Percentiles rank a stretch among this genome's conserved stretches.
These are phyloP conservation scores for Ia io DNA, from an alignment of 2,113 vertebrate species.

Conservation along the genomic window DNA sequence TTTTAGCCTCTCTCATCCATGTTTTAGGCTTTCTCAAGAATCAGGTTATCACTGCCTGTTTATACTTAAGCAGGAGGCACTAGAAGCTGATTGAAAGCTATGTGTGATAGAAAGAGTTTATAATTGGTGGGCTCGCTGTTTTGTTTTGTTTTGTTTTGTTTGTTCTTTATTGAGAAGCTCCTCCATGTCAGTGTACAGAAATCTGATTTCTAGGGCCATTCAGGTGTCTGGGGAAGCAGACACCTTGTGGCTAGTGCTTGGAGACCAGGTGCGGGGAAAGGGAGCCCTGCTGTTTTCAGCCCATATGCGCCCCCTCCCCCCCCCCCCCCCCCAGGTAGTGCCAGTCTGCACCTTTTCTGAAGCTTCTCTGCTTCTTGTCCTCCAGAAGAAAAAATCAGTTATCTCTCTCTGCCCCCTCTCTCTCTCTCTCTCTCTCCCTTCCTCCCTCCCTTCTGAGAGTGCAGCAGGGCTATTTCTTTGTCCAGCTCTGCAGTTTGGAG, in stretches of 20 bases:
- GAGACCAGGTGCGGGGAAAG: neutral
- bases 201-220: neutral
- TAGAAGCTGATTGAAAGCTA: neutral
- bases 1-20: neutral
- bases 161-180: neutral
- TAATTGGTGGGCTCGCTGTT: neutral
- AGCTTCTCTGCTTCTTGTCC: neutral
- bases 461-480: neutral
- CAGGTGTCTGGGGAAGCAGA: neutral
- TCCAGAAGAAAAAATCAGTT: neutral
- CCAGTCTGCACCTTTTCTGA: neutral
- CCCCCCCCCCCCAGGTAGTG: neutral
- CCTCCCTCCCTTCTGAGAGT: neutral
- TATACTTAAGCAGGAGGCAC: neutral
- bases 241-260: neutral
- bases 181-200: neutral
- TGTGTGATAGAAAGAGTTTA: neutral
- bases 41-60: neutral
- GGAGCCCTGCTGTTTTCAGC: neutral
- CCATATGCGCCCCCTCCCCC: no score
- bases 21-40: neutral
- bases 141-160: neutral
- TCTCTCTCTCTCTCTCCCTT: fast-evolving
- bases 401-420: neutral
- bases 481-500: neutral